These are phyloP conservation scores for Lithophane ornitopus DNA, from an alignment of 2,888 invertebrate species.

Conservation along the genomic window DNA sequence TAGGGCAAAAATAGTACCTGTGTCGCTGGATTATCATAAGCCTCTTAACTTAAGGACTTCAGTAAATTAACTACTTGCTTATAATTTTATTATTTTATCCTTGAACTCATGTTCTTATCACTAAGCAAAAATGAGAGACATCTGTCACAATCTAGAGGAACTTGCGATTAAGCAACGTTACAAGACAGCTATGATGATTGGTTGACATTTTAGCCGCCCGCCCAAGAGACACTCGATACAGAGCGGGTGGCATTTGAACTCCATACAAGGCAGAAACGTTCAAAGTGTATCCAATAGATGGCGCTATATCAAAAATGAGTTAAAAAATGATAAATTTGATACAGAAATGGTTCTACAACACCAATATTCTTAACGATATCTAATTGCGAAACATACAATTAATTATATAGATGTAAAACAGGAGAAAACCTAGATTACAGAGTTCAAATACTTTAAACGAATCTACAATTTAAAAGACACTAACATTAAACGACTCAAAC, in stretches of 20 bases:
- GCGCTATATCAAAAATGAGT: slow-evolving; percentile 6
- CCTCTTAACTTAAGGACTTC: neutral
- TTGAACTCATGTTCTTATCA: neutral
- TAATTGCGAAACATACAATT: neutral
- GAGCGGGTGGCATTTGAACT: neutral
- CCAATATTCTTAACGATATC: accelerated
- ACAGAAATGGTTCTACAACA: neutral
- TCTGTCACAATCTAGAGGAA: slow-evolving; percentile 3
- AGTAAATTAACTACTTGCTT: neutral
- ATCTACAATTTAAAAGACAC: slow-evolving; percentile 5
- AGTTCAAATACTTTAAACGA: neutral
- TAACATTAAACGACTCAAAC: slow-evolving; percentile 21
- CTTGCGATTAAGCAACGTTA: neutral
- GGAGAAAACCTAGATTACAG: neutral
- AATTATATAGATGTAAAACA: neutral
- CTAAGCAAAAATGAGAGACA: slow-evolving; percentile 16
- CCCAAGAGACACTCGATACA: neutral
- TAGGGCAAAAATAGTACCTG: neutral
- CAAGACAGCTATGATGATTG: neutral
- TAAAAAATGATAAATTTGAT: neutral
- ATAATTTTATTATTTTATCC: neutral
- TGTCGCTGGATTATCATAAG: neutral
- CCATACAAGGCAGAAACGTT: neutral
- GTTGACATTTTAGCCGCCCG: neutral
- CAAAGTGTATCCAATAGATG: slow-evolving; percentile 35